Base-by-base conservation (phyloP, 2,888 invertebrate genomes). In the Campoplex capitator region DNA sequence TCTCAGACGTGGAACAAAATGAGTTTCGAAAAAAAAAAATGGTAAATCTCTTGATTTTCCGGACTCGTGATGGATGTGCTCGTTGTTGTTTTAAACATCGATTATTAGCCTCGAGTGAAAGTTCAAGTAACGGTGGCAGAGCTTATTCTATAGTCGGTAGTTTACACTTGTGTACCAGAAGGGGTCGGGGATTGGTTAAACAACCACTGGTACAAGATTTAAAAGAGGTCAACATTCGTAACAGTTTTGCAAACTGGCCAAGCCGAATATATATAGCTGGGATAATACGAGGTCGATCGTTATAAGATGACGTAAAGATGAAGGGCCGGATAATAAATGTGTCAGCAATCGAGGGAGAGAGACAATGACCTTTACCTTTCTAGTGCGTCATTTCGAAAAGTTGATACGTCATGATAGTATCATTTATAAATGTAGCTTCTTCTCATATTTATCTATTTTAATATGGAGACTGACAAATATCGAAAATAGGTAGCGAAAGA, bases 191-290 rank as follows among this genome's bases (percentile, higher is more conserved):
- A 65, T 62, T 54, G 28, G 65, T 51, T 54, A 45, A 80, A 62
- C 75, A 51, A 67, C 16, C 51, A 70, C 51, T 71, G 70, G 79
- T 80, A 80, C 56, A 67, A 68, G 73, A 86, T 75, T 70, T 62
- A 80, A 86, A 86, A 73, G 73, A 86, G 86, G 83, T 86, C 83
- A 86, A 80, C 54, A 83, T 71, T 83, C 85, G 83, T 85, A 16
- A 62, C 48, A 62, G 45, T 65, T 85, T 67, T 51, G 28, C 83
- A 65, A 86, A 83, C 75, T 83, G 75, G 70, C 58, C 45, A 70
- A 68, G 70, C 48, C 54, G 48, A 84, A 74, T 84, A 56, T 84
- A 56, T 45, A 56, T 51, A 51, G 71, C 81, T 78, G 38, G 70
- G 45, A 67, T 62, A 70, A 35, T 35, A 79, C 70, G 67, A 68